Evolutionary conservation across 2,113 vertebrate genomes (phyloP).

Genomic region (Xyliphius kryptos): DNA sequence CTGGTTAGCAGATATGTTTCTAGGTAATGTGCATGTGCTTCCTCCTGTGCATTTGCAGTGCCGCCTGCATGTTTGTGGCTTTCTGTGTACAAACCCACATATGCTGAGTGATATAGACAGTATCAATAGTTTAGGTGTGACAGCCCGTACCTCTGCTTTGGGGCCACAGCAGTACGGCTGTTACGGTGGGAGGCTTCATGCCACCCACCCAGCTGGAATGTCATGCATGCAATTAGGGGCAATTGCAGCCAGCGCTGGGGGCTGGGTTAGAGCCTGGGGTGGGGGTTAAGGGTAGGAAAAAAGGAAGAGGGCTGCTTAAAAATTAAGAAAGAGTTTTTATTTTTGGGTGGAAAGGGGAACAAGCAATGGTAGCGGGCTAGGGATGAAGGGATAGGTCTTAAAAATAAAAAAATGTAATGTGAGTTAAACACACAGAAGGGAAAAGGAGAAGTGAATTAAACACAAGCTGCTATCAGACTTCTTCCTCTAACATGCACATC

Average conservation of each 20-base stretch:
- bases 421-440: slow-evolving; percentile 39
- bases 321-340: slow-evolving; percentile 21
- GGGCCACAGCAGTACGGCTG: slow-evolving; percentile 26
- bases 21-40: not conserved
- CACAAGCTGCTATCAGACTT: not conserved
- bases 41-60: slow-evolving; percentile 4
- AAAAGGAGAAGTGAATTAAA: slow-evolving; percentile 35
- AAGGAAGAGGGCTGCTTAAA: slow-evolving; percentile 17
- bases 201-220: slow-evolving; percentile 78
- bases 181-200: slow-evolving; percentile 63
- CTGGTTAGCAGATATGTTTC: not conserved
- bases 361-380: not conserved
- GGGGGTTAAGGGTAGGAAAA: slow-evolving; percentile 6
- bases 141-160: slow-evolving; percentile 2
- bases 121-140: slow-evolving; percentile 12
- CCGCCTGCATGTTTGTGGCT: slow-evolving; percentile 7
- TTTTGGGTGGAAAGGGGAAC: slow-evolving; percentile 2
- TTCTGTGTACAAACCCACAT: not conserved
- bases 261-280: slow-evolving; percentile 17
- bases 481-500: not conserved
- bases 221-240: slow-evolving; percentile 71
- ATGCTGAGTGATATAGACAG: not conserved
- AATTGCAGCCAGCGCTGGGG: slow-evolving; percentile 58
- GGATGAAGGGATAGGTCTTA: slow-evolving; percentile 44
- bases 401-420: slow-evolving; percentile 6